Conservation (phyloP, 2,797 vertebrate species). For the Sebastes trivittatus region DNA sequence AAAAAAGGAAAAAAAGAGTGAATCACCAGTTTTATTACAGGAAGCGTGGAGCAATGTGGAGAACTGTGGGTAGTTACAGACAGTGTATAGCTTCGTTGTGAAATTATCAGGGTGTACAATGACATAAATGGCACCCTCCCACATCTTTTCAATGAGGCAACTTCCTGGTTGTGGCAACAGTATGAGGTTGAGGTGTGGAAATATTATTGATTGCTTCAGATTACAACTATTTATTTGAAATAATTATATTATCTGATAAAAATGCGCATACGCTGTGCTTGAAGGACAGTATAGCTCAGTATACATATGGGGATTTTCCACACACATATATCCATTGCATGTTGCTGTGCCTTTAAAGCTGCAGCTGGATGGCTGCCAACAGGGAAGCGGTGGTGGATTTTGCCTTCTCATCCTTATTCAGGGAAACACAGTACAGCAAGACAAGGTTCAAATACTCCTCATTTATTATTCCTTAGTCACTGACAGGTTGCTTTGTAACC, state of each 20-base stretch:
- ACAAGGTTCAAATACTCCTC: not conserved
- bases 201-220: not conserved
- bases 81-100: not conserved
- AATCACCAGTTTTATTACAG: not conserved
- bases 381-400: constrained; percentile 61
- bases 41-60: no score
- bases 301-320: not conserved
- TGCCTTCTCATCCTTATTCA: constrained; percentile 79
- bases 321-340: not conserved
- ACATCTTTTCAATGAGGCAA: not conserved
- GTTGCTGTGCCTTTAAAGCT: constrained; percentile 69
- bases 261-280: not conserved
- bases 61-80: not conserved
- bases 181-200: not conserved
- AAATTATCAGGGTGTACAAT: not conserved
- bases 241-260: not conserved
- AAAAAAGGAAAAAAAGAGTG: not conserved
- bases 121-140: not conserved
- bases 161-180: not conserved
- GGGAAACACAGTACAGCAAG: constrained; percentile 32
- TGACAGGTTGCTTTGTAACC: not conserved
- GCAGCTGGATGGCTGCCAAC: constrained; percentile 55
- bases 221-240: not conserved
- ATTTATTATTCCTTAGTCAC: not conserved
- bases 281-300: not conserved